Evolutionary conservation across 2,888 invertebrate species (phyloP).

Genomic region (Sycophila texana): DNA sequence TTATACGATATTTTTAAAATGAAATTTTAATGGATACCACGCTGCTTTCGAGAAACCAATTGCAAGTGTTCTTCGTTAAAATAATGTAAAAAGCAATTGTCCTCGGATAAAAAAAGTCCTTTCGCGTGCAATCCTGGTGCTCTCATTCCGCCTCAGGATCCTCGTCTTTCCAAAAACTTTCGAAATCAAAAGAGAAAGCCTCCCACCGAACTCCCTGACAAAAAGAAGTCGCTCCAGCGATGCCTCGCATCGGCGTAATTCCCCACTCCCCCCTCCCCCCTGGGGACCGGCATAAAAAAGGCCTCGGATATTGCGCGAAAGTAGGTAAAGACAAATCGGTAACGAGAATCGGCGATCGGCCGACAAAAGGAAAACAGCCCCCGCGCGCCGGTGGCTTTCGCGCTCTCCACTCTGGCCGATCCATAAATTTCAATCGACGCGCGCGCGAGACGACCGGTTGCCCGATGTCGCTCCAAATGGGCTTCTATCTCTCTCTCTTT

Average conservation of each 20-base stretch:
- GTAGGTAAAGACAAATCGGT: constrained; percentile 56
- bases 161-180: constrained; percentile 27
- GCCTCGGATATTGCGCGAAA: constrained; percentile 39
- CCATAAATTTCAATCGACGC: constrained; percentile 48
- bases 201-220: not conserved
- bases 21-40: too few species aligned
- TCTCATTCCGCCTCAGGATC: too few species aligned
- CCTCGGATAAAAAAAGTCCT: too few species aligned
- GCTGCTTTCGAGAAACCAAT: too few species aligned
- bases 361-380: constrained; percentile 3
- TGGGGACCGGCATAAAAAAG: constrained; percentile 3
- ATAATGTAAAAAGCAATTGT: too few species aligned
- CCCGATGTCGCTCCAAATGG: constrained; percentile 38
- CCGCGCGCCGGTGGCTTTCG: too few species aligned
- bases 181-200: constrained; percentile 38
- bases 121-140: too few species aligned
- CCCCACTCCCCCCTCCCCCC: too few species aligned
- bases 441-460: constrained; percentile 34
- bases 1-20: too few species aligned
- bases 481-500: not conserved
- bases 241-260: not conserved
- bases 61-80: too few species aligned
- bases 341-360: constrained; percentile 40
- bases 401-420: not conserved
- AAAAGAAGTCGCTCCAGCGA: constrained; percentile 22